These are phyloP conservation scores for Macrochelys suwanniensis DNA, from an alignment of 2,797 vertebrate species.

Conservation along the genomic window DNA sequence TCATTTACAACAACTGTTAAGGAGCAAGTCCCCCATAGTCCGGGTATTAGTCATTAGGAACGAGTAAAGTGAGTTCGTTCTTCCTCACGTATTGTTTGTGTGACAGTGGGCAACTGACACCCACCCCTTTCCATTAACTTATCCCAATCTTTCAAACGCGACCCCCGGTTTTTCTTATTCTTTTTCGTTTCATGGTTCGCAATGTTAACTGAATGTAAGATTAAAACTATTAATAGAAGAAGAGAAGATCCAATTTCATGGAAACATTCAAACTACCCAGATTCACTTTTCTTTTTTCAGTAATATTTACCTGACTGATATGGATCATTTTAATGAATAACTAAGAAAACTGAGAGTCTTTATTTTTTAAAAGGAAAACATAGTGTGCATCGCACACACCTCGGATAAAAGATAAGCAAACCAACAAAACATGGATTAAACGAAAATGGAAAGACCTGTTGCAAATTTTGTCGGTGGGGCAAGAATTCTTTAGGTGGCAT, in stretches of 20 bases:
- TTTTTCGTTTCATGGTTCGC: constrained; percentile 32
- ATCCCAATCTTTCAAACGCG: background rate
- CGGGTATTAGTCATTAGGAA: background rate
- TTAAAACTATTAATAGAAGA: background rate
- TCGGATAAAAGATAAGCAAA: background rate
- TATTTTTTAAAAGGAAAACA: background rate
- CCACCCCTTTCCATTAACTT: background rate
- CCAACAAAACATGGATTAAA: background rate
- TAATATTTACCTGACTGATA: background rate
- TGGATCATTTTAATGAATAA: background rate
- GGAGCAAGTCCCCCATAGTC: background rate
- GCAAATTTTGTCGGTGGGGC: background rate
- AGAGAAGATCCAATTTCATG: too few relatives aligned
- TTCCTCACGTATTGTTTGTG: background rate
- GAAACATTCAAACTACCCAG: background rate
- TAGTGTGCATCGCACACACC: background rate
- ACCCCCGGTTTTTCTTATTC: background rate
- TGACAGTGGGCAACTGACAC: fast-evolving
- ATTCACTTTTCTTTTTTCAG: background rate
- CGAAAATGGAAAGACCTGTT: background rate
- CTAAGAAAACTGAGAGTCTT: background rate
- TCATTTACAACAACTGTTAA: background rate
- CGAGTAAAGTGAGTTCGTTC: background rate
- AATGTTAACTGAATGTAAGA: background rate
- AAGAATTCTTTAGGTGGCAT: background rate